A percentile compares a stretch with the other conserved stretches of the same genome.
Evolutionary conservation across 37 sponge, comb jelly and placozoan genomes (phyloP).

Genomic region (Ephydatia muelleri): DNA sequence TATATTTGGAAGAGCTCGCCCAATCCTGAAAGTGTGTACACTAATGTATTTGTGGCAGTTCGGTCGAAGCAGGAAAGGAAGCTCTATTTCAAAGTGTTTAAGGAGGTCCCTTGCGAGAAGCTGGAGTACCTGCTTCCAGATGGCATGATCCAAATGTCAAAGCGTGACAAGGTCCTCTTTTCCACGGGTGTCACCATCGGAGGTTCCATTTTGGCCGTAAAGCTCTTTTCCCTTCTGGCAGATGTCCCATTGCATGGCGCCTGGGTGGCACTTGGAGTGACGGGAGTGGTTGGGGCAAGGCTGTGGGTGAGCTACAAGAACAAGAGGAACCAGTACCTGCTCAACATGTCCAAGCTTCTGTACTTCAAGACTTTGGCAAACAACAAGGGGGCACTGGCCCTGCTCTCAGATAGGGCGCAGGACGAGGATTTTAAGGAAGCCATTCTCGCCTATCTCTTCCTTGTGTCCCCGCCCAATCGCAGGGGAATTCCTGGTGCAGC

Average conservation of each 20-base stretch:
- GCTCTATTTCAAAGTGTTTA: slow-evolving; percentile 77
- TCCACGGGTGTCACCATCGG: slow-evolving; percentile 46
- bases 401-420: slow-evolving; percentile 78
- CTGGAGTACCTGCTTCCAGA: slow-evolving; percentile 85
- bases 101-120: slow-evolving; percentile 66
- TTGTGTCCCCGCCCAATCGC: slow-evolving; percentile 70
- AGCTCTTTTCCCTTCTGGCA: slow-evolving; percentile 22
- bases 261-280: slow-evolving; percentile 44
- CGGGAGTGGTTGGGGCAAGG: slow-evolving; percentile 53
- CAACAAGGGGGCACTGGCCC: slow-evolving; percentile 83
- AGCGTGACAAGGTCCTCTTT: slow-evolving; percentile 57
- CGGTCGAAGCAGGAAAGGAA: slow-evolving; percentile 61
- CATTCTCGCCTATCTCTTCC: slow-evolving; percentile 79
- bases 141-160: slow-evolving; percentile 82
- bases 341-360: slow-evolving; percentile 64
- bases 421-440: slow-evolving; percentile 91
- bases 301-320: slow-evolving; percentile 83
- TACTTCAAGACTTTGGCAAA: slow-evolving; percentile 87
- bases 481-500: slow-evolving; percentile 59
- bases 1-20: neutral
- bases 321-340: slow-evolving; percentile 87
- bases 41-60: slow-evolving; percentile 78
- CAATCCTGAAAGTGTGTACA: slow-evolving; percentile 33
- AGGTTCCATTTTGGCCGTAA: slow-evolving; percentile 1
- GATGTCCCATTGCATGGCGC: slow-evolving; percentile 42